phyloP scores from a whole-genome alignment of 1,140 invertebrate species.

The Listronotus bonariensis region DNA sequence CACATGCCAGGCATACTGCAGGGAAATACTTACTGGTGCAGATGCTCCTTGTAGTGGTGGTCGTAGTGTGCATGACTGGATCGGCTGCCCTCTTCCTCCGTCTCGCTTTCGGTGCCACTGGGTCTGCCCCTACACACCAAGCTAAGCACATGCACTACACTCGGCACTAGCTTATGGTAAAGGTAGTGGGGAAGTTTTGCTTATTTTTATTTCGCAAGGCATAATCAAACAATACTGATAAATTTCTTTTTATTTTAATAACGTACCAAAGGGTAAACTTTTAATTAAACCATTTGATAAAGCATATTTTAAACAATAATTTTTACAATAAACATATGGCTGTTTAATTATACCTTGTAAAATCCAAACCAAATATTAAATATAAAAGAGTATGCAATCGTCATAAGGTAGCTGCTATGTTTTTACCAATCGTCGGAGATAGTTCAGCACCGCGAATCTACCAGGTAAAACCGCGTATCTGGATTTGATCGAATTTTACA shows the following conservation, averaged over 20 bases:
- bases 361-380: conserved; percentile 3
- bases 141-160: conserved; percentile 57
- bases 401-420: too few species aligned
- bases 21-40: conserved; percentile 62
- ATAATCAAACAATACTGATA: not conserved
- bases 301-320: too few species aligned
- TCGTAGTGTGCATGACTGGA: conserved; percentile 48
- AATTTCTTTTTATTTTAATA: too few species aligned
- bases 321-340: not conserved
- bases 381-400: too few species aligned
- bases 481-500: too few species aligned
- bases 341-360: conserved; percentile 3
- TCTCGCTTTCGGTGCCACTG: conserved; percentile 60
- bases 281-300: too few species aligned
- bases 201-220: not conserved
- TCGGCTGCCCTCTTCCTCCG: conserved; percentile 59
- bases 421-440: too few species aligned
- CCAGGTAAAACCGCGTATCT: too few species aligned
- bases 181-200: not conserved
- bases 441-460: too few species aligned
- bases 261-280: too few species aligned
- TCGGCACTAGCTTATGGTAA: conserved; percentile 26
- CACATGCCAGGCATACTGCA: conserved; percentile 24
- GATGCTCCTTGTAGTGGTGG: conserved; percentile 50
- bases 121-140: conserved; percentile 57